Evolutionary conservation across 2,888 invertebrate genomes (phyloP), one percentile per base, ranked within the genome.

Genomic region (Muscina levida): DNA sequence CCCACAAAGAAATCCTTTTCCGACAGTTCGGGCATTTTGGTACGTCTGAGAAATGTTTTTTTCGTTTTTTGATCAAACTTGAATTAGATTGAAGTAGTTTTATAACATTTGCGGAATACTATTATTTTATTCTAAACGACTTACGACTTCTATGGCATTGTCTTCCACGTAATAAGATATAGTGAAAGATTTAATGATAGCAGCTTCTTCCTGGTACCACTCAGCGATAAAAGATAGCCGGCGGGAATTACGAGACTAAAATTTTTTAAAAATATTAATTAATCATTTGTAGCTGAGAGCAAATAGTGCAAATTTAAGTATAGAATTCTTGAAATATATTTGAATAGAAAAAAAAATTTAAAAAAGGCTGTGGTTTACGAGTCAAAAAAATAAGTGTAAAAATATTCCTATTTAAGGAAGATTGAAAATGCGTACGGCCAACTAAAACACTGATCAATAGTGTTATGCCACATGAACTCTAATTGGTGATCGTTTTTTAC

Each of bases 121-220:
- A 22, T n/a, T 56, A 56, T 56, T 26, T 56, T 24, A 26, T 48
- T 13, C 26, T 17, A 57, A 53, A 39, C n/a, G 5, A 88, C 91
- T 89, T 91, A 94, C 94, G 91, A 98, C 93, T 92, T 97, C 97
- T 31, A 97, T 90, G 0, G 95, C 94, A 85, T 93, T 93, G 88
- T 97, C 97, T 65, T 91, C 92, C 1, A 95, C 94, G 89, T 94
- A 96, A 88, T 93, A 97, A 85, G 94, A 94, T 62, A 97, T 90
- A 85, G 94, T 92, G 89, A 96, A 97, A 82, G 93, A 93, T 85
- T 95, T 94, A 22, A 94, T 91, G 15, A 95, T 92, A 48, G 93
- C 93, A 0, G 96, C 94, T 85, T 95, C 94, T 84, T 94, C 93
- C 88, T 97, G 97, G 87, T 94, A 96, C 97, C 97, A 98, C 91